phyloP scores from a whole-genome alignment of 2,888 invertebrate genomes.

The Empis stercorea region DNA sequence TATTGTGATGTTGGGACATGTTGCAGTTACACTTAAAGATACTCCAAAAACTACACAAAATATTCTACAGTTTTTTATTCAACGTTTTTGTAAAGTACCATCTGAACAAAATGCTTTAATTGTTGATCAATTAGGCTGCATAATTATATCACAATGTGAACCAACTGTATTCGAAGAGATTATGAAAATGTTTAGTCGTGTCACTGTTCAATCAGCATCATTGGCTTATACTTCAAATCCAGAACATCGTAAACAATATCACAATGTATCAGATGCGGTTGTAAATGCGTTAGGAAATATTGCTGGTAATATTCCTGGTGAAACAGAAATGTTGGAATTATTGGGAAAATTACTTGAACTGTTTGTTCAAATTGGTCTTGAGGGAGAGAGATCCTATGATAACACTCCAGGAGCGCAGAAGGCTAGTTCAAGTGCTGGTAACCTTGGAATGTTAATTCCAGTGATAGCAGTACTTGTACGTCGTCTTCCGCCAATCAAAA shows the following conservation, averaged over 20 bases:
- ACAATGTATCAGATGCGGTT: slow-evolving; percentile 87
- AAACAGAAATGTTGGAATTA: slow-evolving; percentile 69
- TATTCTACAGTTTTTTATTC: slow-evolving; percentile 93
- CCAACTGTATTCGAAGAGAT: slow-evolving; percentile 81
- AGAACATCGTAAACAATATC: slow-evolving; percentile 45
- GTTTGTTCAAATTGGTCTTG: slow-evolving; percentile 94
- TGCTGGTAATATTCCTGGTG: slow-evolving; percentile 84
- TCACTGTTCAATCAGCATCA: slow-evolving; percentile 84
- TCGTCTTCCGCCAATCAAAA: slow-evolving; percentile 76
- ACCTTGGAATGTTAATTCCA: slow-evolving; percentile 93
- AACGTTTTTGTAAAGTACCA: slow-evolving; percentile 85
- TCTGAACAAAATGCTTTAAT: slow-evolving; percentile 87
- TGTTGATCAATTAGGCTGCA: slow-evolving; percentile 94
- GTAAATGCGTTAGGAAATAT: slow-evolving; percentile 95
- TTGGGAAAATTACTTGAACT: slow-evolving; percentile 82
- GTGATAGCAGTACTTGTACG: slow-evolving; percentile 84
- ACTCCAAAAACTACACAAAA: slow-evolving; percentile 90
- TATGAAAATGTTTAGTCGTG: slow-evolving; percentile 95
- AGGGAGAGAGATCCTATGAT: slow-evolving; percentile 91
- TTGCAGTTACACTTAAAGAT: slow-evolving; percentile 87
- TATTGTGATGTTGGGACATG: slow-evolving; percentile 92
- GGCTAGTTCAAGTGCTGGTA: slow-evolving; percentile 92
- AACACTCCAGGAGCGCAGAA: slow-evolving; percentile 67
- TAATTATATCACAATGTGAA: slow-evolving; percentile 89
- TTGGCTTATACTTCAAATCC: slow-evolving; percentile 52